Evolutionary conservation across 2,797 vertebrate species (phyloP), one percentile per base, ranked within the genome.

Genomic region (Sternotherus odoratus): DNA sequence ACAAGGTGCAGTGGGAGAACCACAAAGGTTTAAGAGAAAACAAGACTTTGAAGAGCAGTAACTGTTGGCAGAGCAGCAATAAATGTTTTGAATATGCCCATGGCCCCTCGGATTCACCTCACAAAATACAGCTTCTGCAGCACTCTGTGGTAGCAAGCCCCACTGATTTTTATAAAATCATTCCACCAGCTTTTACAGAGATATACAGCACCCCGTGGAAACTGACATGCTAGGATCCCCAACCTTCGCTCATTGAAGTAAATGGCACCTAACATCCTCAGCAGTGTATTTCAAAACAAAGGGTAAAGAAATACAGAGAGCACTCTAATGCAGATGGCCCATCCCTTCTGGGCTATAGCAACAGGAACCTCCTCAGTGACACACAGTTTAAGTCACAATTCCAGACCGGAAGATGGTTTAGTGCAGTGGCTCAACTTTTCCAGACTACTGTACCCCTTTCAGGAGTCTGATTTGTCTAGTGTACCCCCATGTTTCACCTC

Each of bases 101-200:
- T 78, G 69, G 84, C 85, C 33, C 49, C 66, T 51, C 11, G 56
- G 56, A 81, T 53, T 28, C 36, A 63, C 24, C 63, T 66, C 83
- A 63, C 13, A 51, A 86, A 82, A n/a, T 10, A 2, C 46, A 2
- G 39, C 78, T 77, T 39, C 50, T 79, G 48, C 91, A 87, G 36
- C 0, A 2, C 54, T 69, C 78, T 63, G 56, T 5, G 23, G 21
- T 0, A 4, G 28, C 83, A 88, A 93, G 80, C 75, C 75, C 21
- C 4, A 0, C 63, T 43, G 17, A 23, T 75, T 49, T 24, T 4
- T 50, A 26, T 19, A 6, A 74, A 6, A 13, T 39, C 23, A 8
- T 23, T 46, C 12, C 21, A 24, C 46, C 1, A 8, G 16, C 13
- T 28, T 75, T 9, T 23, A 39, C 19, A n/a, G 63, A 39, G 63